These are phyloP conservation scores for Ceratoteleas bidentatus DNA, from an alignment of 1,140 invertebrate species.

Conservation along the genomic window DNA sequence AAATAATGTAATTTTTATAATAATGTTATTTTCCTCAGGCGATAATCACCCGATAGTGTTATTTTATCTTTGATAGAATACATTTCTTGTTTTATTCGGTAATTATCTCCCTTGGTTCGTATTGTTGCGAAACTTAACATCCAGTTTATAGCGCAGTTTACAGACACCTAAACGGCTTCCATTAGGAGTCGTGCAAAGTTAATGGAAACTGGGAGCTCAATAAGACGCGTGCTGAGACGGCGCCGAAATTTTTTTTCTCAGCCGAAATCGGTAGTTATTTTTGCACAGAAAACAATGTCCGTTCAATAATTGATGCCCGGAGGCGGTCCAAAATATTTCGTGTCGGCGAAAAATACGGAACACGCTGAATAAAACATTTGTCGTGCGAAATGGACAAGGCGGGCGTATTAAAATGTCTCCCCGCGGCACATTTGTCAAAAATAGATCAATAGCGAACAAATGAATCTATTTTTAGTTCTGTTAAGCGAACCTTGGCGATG, in stretches of 20 bases:
- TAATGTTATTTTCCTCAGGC: too few species aligned
- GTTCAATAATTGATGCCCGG: conserved; percentile 3
- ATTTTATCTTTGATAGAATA: too few species aligned
- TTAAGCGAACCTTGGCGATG: not conserved
- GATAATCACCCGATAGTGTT: too few species aligned
- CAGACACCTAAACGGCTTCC: conserved; percentile 3
- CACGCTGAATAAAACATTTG: conserved; percentile 14
- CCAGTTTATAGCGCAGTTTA: not conserved
- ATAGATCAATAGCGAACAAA: conserved; percentile 11
- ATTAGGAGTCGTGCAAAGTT: conserved; percentile 11
- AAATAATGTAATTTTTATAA: too few species aligned
- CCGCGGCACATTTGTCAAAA: conserved; percentile 9
- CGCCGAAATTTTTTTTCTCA: not conserved
- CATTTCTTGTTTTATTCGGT: too few species aligned
- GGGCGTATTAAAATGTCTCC: conserved; percentile 5
- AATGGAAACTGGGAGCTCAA: conserved; percentile 9
- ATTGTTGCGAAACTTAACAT: too few species aligned
- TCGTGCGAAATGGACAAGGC: conserved; percentile 5
- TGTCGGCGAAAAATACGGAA: not conserved
- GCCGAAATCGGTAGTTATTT: not conserved
- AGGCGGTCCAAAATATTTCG: not conserved
- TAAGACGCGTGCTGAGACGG: not conserved
- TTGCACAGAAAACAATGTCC: not conserved
- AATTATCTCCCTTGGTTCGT: too few species aligned
- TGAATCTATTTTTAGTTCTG: conserved; percentile 20